Percentiles rank a stretch among this genome's conserved stretches.
Conservation (phyloP, 2,113 vertebrate genomes). For the rat (Rattus norvegicus) region DNA sequence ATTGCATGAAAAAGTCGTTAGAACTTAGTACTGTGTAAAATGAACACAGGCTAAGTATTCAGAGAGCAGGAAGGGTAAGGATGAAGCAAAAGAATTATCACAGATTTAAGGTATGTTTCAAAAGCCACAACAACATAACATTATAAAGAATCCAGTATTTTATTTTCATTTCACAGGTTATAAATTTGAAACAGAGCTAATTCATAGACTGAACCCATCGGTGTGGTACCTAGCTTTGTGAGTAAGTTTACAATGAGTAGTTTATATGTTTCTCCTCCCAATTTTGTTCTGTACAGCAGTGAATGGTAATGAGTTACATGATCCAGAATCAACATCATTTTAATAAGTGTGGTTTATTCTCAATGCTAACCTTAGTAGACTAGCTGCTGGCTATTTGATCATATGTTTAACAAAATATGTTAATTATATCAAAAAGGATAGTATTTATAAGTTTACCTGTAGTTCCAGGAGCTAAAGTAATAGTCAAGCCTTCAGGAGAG, state of each 20-base stretch:
- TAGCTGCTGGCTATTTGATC: not conserved
- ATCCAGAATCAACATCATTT: not conserved
- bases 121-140: not conserved
- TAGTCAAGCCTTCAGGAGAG: not conserved
- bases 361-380: not conserved
- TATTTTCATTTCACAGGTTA: not conserved
- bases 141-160: not conserved
- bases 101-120: not conserved
- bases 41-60: not conserved
- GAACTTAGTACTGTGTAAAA: not conserved
- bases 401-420: not conserved
- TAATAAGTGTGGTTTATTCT: not conserved
- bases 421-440: not conserved
- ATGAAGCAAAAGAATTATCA: not conserved
- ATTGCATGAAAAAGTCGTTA: not conserved
- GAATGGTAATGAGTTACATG: not conserved
- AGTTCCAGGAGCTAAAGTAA: conserved; percentile 18
- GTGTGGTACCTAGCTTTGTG: not conserved
- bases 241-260: not conserved
- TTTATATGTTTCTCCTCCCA: not conserved
- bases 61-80: not conserved
- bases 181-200: conserved; percentile 13
- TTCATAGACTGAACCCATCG: not conserved
- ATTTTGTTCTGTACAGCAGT: not conserved
- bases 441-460: not conserved